Percentiles rank a stretch among this genome's conserved stretches.
Evolutionary conservation across 1,140 invertebrate genomes (phyloP).

Genomic region (Drosophila murphyi): DNA sequence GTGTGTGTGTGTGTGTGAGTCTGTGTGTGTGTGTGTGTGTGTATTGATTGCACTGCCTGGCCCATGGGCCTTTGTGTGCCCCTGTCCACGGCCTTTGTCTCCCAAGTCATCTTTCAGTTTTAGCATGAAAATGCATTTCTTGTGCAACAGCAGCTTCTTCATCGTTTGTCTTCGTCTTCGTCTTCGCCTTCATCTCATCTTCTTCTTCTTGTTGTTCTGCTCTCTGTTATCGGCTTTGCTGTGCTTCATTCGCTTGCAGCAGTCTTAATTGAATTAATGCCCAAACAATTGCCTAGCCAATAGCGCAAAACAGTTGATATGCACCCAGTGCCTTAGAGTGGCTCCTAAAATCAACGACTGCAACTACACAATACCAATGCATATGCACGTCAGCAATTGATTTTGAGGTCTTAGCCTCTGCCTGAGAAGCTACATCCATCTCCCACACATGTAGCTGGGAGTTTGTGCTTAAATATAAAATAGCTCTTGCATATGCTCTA

Average conservation of each 20-base stretch:
- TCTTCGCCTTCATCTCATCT: neutral
- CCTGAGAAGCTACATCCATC: too few relatives aligned
- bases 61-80: slow-evolving; percentile 26
- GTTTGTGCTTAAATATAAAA: too few relatives aligned
- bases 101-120: slow-evolving; percentile 53
- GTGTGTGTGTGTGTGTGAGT: slow-evolving; percentile 7
- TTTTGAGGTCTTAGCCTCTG: too few relatives aligned
- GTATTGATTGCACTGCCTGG: slow-evolving; percentile 31
- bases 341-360: too few relatives aligned
- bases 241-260: neutral
- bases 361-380: too few relatives aligned
- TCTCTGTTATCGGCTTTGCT: neutral
- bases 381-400: too few relatives aligned
- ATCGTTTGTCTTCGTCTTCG: neutral
- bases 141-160: slow-evolving; percentile 7
- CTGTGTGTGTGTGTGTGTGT: slow-evolving; percentile 27
- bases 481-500: too few relatives aligned
- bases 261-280: slow-evolving; percentile 64
- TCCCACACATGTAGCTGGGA: too few relatives aligned
- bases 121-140: slow-evolving; percentile 68
- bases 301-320: neutral
- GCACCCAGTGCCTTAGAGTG: neutral
- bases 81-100: slow-evolving; percentile 33
- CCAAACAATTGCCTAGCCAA: slow-evolving; percentile 24
- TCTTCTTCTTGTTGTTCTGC: neutral